phyloP scores from a whole-genome alignment of 1,140 invertebrate genomes.

The Andrena cerasifolii region DNA sequence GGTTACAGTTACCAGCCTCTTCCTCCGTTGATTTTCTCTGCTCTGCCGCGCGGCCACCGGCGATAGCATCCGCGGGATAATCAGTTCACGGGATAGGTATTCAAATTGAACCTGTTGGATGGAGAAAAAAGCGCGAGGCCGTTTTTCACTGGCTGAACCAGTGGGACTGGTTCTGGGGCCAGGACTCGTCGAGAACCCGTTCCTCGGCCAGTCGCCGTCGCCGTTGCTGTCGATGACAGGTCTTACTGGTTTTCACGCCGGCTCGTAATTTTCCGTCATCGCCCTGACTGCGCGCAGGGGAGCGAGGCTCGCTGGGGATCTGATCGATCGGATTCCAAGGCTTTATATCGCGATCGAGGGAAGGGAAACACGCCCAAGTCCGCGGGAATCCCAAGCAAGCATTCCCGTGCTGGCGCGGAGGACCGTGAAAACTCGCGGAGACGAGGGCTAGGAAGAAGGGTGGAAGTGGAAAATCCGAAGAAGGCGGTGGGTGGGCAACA shows the following conservation, averaged over 20 bases:
- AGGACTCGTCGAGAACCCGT: slow-evolving; percentile 41
- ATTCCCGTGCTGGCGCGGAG: background rate
- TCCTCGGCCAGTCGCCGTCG: slow-evolving; percentile 29
- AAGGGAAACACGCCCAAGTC: background rate
- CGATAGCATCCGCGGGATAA: slow-evolving; percentile 38
- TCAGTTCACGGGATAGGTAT: slow-evolving; percentile 44
- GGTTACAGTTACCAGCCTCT: slow-evolving; percentile 29
- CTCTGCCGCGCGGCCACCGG: background rate
- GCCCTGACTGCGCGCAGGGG: background rate
- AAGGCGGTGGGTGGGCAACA: no score
- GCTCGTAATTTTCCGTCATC: slow-evolving; percentile 59
- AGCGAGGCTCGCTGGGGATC: slow-evolving; percentile 23
- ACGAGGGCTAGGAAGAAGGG: background rate
- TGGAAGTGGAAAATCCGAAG: no score
- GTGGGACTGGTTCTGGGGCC: slow-evolving; percentile 46
- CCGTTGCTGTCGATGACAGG: slow-evolving; percentile 35
- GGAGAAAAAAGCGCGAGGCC: slow-evolving; percentile 40
- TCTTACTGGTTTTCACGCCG: slow-evolving; percentile 54
- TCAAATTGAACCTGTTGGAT: slow-evolving; percentile 55
- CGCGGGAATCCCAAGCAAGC: background rate
- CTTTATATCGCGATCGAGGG: background rate
- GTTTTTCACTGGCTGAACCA: slow-evolving; percentile 64
- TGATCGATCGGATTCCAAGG: background rate
- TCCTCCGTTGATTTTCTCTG: background rate
- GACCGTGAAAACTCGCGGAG: background rate